Base-by-base conservation (phyloP, 1,140 invertebrate species). In the Atta texana region DNA sequence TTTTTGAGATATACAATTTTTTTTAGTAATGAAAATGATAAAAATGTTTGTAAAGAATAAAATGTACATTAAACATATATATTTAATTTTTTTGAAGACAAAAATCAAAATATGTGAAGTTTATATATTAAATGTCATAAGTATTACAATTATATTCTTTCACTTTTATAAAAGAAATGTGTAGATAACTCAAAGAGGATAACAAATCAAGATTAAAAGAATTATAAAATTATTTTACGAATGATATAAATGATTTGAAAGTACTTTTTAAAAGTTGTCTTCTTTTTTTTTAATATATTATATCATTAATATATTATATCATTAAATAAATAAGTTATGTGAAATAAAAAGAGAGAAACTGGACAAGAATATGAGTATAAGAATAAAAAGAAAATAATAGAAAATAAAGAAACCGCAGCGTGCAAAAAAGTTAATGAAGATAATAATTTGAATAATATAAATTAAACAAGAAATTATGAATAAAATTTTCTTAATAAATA, bases 131-230 rank as follows among this genome's bases (percentile, higher is more conserved):
- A 39, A n/a, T 69, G 34, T 34, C 6, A 7, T 34, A 69, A 44
- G 49, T 18, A 2, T 53, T 53, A 28, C 8, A 71, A 14, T 6
- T 71, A 18, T 64, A 53, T 0, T 34, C 0, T 31, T 34, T 34
- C 0, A 31, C 1, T 55, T 31, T 55, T 18, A 55, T 55, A 16
- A 3, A 74, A 74, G 2, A 74, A 55, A 12, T 3, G 14, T 55
- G 6, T 71, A 72, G 5, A 0, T 2, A 31, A 18, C 24, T 31
- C 24, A 71, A 53, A 3, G 5, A 71, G 1, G 5, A 12, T 34
- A 71, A 72, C 14, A 71, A 71, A 53, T 28, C 7, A 53, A 31
- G 28, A 69, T 69, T 18, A 18, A 71, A 51, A 55, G 24, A 55
- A 0, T 72, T 55, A 55, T 14, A 31, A 31, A 55, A 55, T n/a